phyloP scores from a whole-genome alignment of 2,113 vertebrate species.

The Microcebus jonahi region DNA sequence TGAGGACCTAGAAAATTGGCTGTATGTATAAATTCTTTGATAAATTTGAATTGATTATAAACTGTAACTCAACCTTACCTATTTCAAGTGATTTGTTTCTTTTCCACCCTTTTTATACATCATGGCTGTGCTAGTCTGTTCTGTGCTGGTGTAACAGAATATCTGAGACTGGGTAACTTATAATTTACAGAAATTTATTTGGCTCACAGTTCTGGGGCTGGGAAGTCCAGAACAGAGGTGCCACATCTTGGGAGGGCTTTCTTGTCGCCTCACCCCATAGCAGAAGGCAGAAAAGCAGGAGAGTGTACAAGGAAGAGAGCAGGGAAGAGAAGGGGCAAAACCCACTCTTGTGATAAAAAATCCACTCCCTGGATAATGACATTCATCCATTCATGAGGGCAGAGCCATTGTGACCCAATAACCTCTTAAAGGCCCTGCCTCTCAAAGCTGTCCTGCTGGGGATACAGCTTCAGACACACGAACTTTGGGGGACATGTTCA shows the following conservation, averaged over 20 bases:
- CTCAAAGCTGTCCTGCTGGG: not conserved
- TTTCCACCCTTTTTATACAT: not conserved
- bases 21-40: not conserved
- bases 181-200: not conserved
- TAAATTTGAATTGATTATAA: not conserved
- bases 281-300: not conserved
- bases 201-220: not conserved
- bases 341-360: not conserved
- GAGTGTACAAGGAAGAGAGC: not conserved
- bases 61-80: not conserved
- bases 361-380: not conserved
- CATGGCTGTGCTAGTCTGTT: not conserved
- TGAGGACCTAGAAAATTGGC: not conserved
- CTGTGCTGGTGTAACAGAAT: not conserved
- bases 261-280: not conserved
- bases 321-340: not conserved
- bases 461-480: not conserved
- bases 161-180: not conserved
- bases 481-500: not conserved
- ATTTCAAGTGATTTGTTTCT: not conserved
- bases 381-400: not conserved
- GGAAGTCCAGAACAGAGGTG: not conserved
- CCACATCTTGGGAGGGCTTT: not conserved
- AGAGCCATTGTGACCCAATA: not conserved
- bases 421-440: not conserved